Conservation (phyloP, 2,797 vertebrate species). For the Eurystomus glaucurus region DNA sequence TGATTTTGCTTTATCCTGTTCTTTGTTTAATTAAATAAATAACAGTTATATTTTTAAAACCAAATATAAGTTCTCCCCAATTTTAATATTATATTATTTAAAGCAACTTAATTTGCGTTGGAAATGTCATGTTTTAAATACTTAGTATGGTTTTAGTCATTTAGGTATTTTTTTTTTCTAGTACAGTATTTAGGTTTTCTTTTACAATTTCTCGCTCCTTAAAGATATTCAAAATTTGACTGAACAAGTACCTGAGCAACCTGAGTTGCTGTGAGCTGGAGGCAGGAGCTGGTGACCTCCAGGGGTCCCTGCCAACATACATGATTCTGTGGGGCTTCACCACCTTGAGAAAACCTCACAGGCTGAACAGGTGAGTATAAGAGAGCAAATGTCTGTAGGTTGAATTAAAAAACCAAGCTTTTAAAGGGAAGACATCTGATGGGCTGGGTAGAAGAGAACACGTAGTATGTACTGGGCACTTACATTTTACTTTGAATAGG, state of each 20-base stretch:
- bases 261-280: background rate
- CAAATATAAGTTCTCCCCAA: background rate
- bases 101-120: background rate
- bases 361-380: background rate
- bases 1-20: background rate
- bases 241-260: background rate
- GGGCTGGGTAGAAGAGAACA: background rate
- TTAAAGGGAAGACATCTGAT: background rate
- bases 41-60: fast-evolving
- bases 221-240: background rate
- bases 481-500: background rate
- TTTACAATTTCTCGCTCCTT: background rate
- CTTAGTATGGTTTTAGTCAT: background rate
- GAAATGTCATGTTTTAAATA: background rate
- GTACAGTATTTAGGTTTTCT: background rate
- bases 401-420: background rate
- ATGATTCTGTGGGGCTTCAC: background rate
- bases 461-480: background rate
- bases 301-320: background rate
- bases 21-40: background rate
- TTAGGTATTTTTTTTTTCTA: background rate
- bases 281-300: background rate
- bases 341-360: background rate
- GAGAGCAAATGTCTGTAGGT: background rate
- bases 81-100: background rate